These are phyloP conservation scores for Sebastes hopkinsi DNA, from an alignment of 2,797 vertebrate species.

Conservation along the genomic window DNA sequence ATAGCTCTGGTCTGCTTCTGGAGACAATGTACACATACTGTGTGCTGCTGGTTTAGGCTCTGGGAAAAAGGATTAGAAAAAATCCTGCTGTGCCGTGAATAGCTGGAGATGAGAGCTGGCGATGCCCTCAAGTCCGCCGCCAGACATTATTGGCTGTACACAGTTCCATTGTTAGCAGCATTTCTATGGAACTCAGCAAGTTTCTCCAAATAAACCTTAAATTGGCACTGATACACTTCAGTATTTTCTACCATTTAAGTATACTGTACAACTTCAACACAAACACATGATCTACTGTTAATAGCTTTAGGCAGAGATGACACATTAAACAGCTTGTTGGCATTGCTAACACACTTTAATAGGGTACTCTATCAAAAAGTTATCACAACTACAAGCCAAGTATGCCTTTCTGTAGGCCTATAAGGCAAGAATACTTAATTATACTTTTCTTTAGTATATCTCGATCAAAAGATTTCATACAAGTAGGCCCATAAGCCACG, in stretches of 20 bases:
- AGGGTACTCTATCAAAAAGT: no score
- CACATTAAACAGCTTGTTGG: background rate
- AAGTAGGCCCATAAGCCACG: no score
- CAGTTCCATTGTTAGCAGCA: slow-evolving; percentile 19
- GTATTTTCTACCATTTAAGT: background rate
- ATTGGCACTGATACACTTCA: background rate
- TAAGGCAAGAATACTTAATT: no score
- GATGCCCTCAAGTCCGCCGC: background rate
- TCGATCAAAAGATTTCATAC: no score
- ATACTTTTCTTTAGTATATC: no score
- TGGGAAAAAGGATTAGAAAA: background rate
- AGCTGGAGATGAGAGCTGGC: background rate
- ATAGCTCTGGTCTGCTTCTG: background rate
- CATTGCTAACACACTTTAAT: no score
- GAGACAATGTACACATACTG: background rate
- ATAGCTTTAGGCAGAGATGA: background rate
- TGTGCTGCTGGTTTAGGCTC: background rate
- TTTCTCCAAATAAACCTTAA: slow-evolving; percentile 10
- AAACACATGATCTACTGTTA: background rate
- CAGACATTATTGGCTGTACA: slow-evolving; percentile 10
- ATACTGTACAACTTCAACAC: background rate
- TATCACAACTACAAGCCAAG: no score
- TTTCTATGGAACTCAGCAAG: slow-evolving; percentile 28
- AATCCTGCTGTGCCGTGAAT: background rate
- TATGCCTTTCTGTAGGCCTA: no score